Conservation (phyloP, 1,140 invertebrate genomes). For the Eufriesea mexicana region DNA sequence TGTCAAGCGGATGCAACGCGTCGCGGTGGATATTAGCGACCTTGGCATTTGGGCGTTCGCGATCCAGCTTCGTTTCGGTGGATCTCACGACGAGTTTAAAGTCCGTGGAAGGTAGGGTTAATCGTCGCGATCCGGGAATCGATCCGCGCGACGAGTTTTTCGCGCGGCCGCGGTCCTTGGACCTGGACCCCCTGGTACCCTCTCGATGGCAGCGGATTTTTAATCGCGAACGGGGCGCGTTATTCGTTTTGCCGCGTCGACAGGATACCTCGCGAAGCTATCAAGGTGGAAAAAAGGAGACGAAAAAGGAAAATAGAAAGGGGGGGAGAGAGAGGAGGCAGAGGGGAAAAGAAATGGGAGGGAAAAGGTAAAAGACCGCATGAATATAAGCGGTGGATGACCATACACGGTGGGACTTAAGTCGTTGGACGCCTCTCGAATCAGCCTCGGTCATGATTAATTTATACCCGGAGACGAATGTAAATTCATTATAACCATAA, state of each 20-base stretch:
- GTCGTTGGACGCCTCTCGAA: neutral
- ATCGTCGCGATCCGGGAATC: no score
- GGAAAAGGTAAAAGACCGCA: neutral
- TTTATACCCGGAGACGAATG: constrained; percentile 47
- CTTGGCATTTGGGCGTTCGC: constrained; percentile 38
- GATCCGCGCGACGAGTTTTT: no score
- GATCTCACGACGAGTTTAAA: neutral
- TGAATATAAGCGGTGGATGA: neutral
- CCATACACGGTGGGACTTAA: neutral
- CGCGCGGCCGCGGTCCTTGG: no score
- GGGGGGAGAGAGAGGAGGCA: neutral
- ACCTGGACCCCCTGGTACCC: no score
- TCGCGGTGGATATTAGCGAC: constrained; percentile 27
- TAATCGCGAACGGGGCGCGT: no score
- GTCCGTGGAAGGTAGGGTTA: no score
- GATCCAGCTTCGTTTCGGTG: neutral
- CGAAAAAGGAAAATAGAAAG: neutral
- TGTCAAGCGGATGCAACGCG: neutral
- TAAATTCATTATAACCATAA: constrained; percentile 55
- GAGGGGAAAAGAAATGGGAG: neutral
- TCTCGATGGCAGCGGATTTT: no score
- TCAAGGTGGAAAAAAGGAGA: neutral
- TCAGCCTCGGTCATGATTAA: constrained; percentile 35
- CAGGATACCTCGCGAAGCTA: neutral
- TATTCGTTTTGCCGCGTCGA: no score